These are phyloP conservation scores for Picathartes gymnocephalus DNA, from an alignment of 2,113 vertebrate genomes.

Conservation along the genomic window DNA sequence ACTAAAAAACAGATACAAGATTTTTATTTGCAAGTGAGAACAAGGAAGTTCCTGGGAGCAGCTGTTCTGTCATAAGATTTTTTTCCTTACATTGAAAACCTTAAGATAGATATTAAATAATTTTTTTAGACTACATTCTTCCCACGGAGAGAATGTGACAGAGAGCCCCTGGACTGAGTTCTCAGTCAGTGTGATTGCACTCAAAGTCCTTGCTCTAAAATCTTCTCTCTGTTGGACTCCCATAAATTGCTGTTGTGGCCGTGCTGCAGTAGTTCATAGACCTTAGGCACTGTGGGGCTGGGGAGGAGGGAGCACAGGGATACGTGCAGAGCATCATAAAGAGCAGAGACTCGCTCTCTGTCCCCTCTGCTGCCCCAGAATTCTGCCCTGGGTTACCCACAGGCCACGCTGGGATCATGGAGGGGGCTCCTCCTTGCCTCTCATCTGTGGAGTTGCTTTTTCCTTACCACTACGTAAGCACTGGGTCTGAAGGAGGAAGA, in stretches of 20 bases:
- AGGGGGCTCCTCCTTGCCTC: neutral
- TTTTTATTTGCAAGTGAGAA: neutral
- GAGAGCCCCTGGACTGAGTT: neutral
- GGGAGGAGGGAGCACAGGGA: neutral
- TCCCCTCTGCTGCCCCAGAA: neutral
- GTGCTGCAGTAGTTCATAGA: neutral
- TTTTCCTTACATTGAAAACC: neutral
- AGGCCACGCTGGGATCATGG: rapidly evolving
- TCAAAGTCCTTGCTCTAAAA: neutral
- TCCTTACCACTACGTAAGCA: rapidly evolving
- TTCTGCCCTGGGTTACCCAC: neutral
- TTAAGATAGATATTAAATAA: neutral
- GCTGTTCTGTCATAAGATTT: neutral
- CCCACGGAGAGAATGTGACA: neutral
- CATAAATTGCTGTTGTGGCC: neutral
- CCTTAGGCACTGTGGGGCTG: neutral
- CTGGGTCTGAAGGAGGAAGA: neutral
- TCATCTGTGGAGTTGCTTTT: neutral
- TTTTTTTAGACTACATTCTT: neutral
- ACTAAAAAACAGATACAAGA: neutral
- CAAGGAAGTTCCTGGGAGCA: neutral
- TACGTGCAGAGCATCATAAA: neutral
- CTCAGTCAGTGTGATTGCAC: neutral
- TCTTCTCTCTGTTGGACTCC: neutral
- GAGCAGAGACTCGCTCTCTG: neutral